Evolutionary conservation across 1,140 invertebrate species (phyloP).

Genomic region (Aphis gossypii): DNA sequence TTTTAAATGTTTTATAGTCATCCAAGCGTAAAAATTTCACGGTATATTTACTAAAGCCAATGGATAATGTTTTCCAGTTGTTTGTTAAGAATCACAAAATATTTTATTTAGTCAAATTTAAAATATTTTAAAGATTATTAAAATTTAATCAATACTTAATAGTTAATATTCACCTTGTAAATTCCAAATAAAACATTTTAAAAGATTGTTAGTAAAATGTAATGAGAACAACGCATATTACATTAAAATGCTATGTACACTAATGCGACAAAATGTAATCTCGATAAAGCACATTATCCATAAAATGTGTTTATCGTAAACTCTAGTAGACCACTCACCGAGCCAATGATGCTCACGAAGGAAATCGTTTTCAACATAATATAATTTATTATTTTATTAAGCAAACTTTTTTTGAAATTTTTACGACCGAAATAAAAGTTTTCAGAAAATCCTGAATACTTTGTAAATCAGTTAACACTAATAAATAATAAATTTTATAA

Average conservation of each 20-base stretch:
- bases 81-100: background rate
- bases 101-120: background rate
- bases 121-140: background rate
- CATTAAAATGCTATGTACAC: background rate
- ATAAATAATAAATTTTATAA: background rate
- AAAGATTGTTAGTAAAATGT: background rate
- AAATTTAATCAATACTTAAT: background rate
- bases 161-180: background rate
- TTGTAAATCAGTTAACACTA: background rate
- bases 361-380: background rate
- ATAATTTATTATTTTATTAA: background rate
- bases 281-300: background rate
- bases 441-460: background rate
- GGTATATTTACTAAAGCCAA: background rate
- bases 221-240: background rate
- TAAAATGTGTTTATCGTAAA: background rate
- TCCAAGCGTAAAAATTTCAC: background rate
- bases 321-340: background rate
- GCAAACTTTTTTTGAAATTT: too few species aligned
- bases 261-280: background rate
- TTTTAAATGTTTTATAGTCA: background rate
- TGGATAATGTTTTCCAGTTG: background rate
- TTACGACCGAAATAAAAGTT: background rate
- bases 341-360: background rate
- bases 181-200: background rate